Evolutionary conservation across 2,797 vertebrate species (phyloP), one percentile per base, ranked within the genome.

Genomic region (Numenius phaeopus): DNA sequence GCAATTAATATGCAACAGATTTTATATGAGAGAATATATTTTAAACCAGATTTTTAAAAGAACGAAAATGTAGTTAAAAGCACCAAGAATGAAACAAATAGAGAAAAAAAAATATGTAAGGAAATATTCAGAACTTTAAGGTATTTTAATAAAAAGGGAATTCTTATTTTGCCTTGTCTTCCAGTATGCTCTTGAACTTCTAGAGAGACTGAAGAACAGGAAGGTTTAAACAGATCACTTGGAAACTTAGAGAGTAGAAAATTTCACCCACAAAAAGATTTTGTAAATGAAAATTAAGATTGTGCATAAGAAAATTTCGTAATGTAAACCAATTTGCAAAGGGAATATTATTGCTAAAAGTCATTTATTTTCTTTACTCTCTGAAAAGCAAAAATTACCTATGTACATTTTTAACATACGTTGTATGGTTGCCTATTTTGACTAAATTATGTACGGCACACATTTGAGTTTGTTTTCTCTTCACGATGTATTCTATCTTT

Each of bases 391-490:
- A 80, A 89, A 67, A 78, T 21, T 59, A 46, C 22, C 22, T 54
- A 39, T 57, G 76, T 47, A 47, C 10, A 54, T 80, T 86, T 94
- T 93, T 83, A 70, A 62, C 18, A 65, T 46, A 32, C 24, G 32
- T 44, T 46, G 6, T 69, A 14, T 75, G 7, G 14, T 80, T 90
- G 52, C 15, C 7, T 88, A 34, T 71, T 90, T 91, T 94, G 15
- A 61, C 44, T 67, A 87, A 96, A 84, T 96, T 92, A 86, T 82
- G 87, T 90, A 84, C 91, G 94, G 58, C 73, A 95, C 90, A 93
- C 46, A 20, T 67, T 7, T 50, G n/a, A 92, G 30, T 82, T 87
- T 24, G 8, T 67, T 91, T 90, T 81, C 30, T 22, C 21, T 70
- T 89, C 61, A 81, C 4, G 26, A 14, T 84, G 94, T 84, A 57